Percentiles rank a stretch among this genome's conserved stretches.
Conservation (phyloP, 2,888 invertebrate species). For the Pogonocherus hispidulus region DNA sequence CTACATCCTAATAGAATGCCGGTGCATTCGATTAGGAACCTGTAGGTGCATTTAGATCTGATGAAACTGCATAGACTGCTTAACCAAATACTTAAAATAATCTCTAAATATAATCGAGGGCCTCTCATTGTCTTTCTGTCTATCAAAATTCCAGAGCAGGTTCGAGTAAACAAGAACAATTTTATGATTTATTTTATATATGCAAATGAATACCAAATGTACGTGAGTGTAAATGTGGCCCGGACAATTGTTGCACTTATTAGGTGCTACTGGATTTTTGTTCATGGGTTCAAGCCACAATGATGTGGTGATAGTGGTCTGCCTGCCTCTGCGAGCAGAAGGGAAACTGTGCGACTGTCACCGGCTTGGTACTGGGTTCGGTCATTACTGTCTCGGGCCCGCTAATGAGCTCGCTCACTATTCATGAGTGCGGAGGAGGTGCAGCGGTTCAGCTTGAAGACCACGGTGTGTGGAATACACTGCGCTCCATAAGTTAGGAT, state of each 20-base stretch:
- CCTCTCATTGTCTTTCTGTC: constrained; percentile 15
- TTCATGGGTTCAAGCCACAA: constrained; percentile 14
- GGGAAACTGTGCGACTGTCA: constrained; percentile 30
- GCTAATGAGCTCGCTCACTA: constrained; percentile 65
- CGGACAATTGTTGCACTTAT: constrained; percentile 15
- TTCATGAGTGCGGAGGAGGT: constrained; percentile 65
- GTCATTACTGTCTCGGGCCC: constrained; percentile 61
- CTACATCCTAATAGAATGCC: no score
- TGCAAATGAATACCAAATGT: constrained; percentile 27
- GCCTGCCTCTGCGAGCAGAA: constrained; percentile 18
- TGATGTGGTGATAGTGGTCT: constrained; percentile 24
- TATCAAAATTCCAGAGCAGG: not conserved
- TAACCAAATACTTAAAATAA: not conserved
- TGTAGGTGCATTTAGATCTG: not conserved
- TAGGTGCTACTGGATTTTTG: constrained; percentile 28
- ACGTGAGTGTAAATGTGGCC: constrained; percentile 19
- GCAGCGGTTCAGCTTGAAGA: constrained; percentile 41
- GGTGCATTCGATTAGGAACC: no score
- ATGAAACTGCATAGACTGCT: not conserved
- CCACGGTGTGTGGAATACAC: constrained; percentile 13
- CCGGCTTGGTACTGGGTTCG: constrained; percentile 35
- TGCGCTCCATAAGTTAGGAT: not conserved
- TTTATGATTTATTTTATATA: constrained; percentile 13
- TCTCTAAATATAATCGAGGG: constrained; percentile 9
- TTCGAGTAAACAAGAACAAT: not conserved